Evolutionary conservation across 2,797 vertebrate species (phyloP).

Genomic region (Moxostoma hubbsi): DNA sequence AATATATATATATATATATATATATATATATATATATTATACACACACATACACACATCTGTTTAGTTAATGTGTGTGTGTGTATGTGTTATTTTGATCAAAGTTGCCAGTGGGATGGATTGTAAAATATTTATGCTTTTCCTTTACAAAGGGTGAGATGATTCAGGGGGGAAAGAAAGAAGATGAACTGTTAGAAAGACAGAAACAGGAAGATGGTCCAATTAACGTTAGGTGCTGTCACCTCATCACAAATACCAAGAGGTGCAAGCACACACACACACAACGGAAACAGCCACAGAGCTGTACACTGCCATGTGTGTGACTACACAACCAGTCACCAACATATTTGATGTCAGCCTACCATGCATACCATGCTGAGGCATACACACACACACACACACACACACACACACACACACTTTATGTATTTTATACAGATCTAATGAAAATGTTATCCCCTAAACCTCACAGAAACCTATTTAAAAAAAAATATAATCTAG

Average conservation of each 20-base stretch:
- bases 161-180: conserved; percentile 34
- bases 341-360: background rate
- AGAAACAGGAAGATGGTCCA: conserved; percentile 56
- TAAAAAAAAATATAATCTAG: too few species aligned
- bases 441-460: too few species aligned
- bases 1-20: too few species aligned
- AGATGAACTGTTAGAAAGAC: conserved; percentile 37
- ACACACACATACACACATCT: background rate
- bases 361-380: background rate
- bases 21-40: too few species aligned
- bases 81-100: conserved; percentile 53
- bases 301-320: conserved; percentile 8
- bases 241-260: conserved; percentile 32
- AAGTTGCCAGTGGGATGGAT: conserved; percentile 53
- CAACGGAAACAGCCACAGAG: background rate
- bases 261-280: conserved; percentile 10
- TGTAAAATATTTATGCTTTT: conserved; percentile 61
- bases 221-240: conserved; percentile 63
- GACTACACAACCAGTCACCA: background rate
- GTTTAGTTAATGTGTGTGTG: conserved; percentile 25
- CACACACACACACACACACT: too few species aligned
- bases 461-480: too few species aligned
- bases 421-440: too few species aligned
- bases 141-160: conserved; percentile 29
- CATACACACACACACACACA: too few species aligned